Evolutionary conservation across 2,888 invertebrate genomes (phyloP).

Genomic region (Lumbricus terrestris): DNA sequence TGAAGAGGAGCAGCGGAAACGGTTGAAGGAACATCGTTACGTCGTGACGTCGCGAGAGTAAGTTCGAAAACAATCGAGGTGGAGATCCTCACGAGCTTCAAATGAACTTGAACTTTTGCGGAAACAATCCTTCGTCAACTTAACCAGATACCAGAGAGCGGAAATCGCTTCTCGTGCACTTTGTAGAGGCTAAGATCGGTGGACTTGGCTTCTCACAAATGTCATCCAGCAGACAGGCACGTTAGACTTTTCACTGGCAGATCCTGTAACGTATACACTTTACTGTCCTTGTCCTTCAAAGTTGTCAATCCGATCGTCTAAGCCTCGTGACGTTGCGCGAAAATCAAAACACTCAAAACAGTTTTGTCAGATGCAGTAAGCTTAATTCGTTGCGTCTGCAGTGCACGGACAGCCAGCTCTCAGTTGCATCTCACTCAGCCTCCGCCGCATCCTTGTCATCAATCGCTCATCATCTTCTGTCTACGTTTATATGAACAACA

Average conservation of each 20-base stretch:
- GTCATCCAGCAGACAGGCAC: not conserved
- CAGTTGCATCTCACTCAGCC: not conserved
- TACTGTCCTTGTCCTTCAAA: not conserved
- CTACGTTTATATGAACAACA: not conserved
- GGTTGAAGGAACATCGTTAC: conserved; percentile 6
- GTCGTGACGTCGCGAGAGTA: not conserved
- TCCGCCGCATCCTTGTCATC: not conserved
- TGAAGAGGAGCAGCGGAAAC: conserved; percentile 45
- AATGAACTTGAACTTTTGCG: not conserved
- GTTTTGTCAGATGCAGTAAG: not conserved
- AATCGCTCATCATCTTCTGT: not conserved
- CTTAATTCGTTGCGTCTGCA: not conserved
- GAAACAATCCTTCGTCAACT: not conserved
- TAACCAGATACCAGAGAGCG: not conserved
- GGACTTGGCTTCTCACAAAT: not conserved
- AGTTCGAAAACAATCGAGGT: not conserved
- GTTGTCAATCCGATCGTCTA: not conserved
- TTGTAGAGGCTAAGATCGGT: not conserved
- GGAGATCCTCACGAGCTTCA: not conserved
- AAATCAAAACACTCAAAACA: not conserved
- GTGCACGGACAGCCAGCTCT: not conserved
- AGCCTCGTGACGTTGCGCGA: not conserved
- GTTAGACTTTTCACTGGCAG: not conserved
- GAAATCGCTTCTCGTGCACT: not conserved
- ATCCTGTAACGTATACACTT: not conserved